Percentiles rank a stretch among this genome's conserved stretches.
These are phyloP conservation scores for Drosophila suboccidentalis DNA, from an alignment of 2,888 invertebrate genomes.

Conservation along the genomic window DNA sequence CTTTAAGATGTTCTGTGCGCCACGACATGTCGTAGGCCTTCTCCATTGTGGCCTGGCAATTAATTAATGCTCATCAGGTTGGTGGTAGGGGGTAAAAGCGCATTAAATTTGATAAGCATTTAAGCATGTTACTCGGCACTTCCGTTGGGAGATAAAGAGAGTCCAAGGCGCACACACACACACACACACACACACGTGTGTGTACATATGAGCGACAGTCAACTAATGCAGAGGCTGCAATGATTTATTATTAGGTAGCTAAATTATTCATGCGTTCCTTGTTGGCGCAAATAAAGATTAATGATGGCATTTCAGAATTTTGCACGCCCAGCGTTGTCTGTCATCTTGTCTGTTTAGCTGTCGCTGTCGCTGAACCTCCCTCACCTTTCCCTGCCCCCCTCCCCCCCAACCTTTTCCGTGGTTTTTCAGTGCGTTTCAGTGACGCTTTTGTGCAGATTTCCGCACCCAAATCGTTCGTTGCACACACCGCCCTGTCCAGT, in stretches of 20 bases:
- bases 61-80: slow-evolving; percentile 79
- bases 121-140: slow-evolving; percentile 80
- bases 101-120: slow-evolving; percentile 80
- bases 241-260: slow-evolving; percentile 82
- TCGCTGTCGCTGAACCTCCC: slow-evolving; percentile 54
- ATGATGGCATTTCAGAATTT: slow-evolving; percentile 74
- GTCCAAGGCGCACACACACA: slow-evolving; percentile 12
- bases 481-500: slow-evolving; percentile 31
- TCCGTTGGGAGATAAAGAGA: slow-evolving; percentile 60
- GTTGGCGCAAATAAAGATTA: slow-evolving; percentile 80
- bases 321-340: slow-evolving; percentile 72
- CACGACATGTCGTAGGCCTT: slow-evolving; percentile 26
- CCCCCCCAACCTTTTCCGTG: slow-evolving; percentile 11
- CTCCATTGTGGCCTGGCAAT: slow-evolving; percentile 61
- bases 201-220: slow-evolving; percentile 58
- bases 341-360: slow-evolving; percentile 76
- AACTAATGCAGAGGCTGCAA: slow-evolving; percentile 78
- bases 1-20: slow-evolving; percentile 23
- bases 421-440: slow-evolving; percentile 48
- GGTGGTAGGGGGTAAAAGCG: slow-evolving; percentile 28
- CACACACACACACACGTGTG: slow-evolving; percentile 2
- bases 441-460: slow-evolving; percentile 71
- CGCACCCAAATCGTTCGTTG: slow-evolving; percentile 50
- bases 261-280: slow-evolving; percentile 80
- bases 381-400: background rate